These are phyloP conservation scores for Graptemys geographica DNA, from an alignment of 2,797 vertebrate species.

Conservation along the genomic window DNA sequence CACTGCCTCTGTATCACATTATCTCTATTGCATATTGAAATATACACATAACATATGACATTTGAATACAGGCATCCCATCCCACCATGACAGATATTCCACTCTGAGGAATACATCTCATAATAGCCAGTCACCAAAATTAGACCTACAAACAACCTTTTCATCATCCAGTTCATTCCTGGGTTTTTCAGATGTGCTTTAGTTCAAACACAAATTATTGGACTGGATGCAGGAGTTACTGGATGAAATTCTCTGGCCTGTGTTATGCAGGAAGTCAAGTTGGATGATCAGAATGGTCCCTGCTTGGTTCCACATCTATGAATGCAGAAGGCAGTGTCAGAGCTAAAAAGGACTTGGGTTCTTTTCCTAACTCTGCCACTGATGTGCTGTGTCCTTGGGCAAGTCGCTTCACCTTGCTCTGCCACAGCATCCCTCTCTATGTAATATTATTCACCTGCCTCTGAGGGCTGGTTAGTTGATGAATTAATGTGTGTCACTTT, in stretches of 20 bases:
- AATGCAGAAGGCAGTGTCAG: neutral
- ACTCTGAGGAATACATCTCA: neutral
- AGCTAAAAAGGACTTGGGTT: neutral
- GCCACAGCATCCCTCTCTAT: neutral
- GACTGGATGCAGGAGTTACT: neutral
- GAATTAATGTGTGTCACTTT: neutral
- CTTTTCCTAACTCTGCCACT: neutral
- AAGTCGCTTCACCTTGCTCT: neutral
- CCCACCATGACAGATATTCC: neutral
- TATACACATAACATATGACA: neutral
- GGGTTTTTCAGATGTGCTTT: neutral
- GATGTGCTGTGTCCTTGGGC: neutral
- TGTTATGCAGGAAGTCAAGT: neutral
- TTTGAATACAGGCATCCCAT: neutral
- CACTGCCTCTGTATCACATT: fast-evolving
- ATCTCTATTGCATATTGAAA: fast-evolving
- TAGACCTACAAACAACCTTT: neutral
- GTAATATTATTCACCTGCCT: neutral
- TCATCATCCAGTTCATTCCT: neutral
- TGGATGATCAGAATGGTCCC: too few species aligned
- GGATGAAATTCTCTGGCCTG: neutral
- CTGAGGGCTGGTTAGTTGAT: neutral
- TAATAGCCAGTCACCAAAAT: neutral
- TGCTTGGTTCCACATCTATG: neutral
- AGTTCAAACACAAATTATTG: neutral